phyloP scores from a whole-genome alignment of 2,113 vertebrate species.

The Gopherus flavomarginatus region DNA sequence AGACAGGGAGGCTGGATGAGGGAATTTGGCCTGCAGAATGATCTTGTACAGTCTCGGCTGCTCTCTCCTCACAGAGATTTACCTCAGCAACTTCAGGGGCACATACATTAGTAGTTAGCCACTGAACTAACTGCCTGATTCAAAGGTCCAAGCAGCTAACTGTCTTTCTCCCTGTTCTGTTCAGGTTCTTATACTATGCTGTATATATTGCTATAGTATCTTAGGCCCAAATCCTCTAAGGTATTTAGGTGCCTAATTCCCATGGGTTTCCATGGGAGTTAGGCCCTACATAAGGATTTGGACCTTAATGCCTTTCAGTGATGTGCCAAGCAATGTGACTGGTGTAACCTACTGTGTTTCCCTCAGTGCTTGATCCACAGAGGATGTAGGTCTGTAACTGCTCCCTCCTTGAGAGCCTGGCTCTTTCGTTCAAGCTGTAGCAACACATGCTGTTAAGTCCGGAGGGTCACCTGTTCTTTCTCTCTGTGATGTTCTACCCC shows the following conservation, averaged over 20 bases:
- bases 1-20: background rate
- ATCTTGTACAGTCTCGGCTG: background rate
- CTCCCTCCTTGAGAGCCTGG: background rate
- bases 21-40: background rate
- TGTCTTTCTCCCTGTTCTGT: background rate
- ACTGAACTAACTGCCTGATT: background rate
- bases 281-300: background rate
- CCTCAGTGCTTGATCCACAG: background rate
- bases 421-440: background rate
- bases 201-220: background rate
- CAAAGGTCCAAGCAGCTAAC: background rate
- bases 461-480: background rate
- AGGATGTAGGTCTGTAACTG: background rate
- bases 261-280: background rate
- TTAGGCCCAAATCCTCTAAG: background rate
- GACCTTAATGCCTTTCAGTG: background rate
- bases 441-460: fast-evolving
- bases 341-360: background rate
- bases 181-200: background rate
- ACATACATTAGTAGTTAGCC: background rate
- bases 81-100: background rate
- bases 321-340: background rate
- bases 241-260: background rate
- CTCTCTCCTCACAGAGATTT: no score
- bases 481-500: background rate